Percentiles rank a stretch among this genome's conserved stretches.
Evolutionary conservation across 2,797 vertebrate genomes (phyloP).

Genomic region (Cyclura pinguis): DNA sequence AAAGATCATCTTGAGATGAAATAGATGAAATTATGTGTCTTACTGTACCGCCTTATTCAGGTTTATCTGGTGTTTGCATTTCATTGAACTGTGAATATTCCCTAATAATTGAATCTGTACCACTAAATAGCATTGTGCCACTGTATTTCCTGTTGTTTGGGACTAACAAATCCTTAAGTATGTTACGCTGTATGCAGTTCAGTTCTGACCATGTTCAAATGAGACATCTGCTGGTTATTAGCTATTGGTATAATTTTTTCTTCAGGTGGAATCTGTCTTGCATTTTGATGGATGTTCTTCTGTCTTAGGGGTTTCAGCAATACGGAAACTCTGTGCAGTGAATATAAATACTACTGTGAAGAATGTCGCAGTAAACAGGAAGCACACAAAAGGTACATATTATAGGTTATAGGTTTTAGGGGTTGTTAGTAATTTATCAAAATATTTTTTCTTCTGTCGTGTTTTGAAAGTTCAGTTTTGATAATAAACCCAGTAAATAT

Average conservation of each 20-base stretch:
- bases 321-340: slow-evolving; percentile 87
- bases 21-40: neutral
- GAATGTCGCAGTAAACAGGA: slow-evolving; percentile 88
- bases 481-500: neutral
- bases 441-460: neutral
- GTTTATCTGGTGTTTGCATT: neutral
- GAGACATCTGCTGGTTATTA: neutral
- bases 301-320: slow-evolving; percentile 85
- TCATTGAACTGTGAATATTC: neutral
- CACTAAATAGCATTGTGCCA: neutral
- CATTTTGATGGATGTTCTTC: slow-evolving; percentile 37
- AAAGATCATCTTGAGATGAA: neutral
- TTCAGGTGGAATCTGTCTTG: neutral
- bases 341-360: slow-evolving; percentile 89
- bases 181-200: neutral
- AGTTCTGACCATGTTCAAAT: neutral
- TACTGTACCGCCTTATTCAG: neutral
- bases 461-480: neutral
- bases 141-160: neutral
- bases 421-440: neutral
- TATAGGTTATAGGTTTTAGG: neutral
- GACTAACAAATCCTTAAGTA: neutral
- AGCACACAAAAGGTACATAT: slow-evolving; percentile 85
- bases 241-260: slow-evolving; percentile 1
- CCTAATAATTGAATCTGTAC: neutral